Conservation (phyloP, 2,888 invertebrate species). For the Aporophyla lueneburgensis region DNA sequence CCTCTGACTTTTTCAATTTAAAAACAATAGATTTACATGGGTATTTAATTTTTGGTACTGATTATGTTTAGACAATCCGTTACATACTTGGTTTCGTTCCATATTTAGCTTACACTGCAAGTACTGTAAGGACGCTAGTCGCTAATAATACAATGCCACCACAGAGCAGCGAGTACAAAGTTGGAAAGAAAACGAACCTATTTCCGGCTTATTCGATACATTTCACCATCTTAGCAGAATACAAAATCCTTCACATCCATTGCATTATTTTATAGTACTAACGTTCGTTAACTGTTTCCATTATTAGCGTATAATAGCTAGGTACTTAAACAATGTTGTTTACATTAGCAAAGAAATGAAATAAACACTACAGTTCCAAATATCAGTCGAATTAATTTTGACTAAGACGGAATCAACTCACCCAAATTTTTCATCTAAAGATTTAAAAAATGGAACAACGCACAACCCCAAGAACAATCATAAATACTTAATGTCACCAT, state of each 20-base stretch:
- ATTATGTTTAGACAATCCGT: slow-evolving; percentile 71
- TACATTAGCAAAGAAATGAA: slow-evolving; percentile 69
- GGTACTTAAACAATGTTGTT: slow-evolving; percentile 60
- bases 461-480: slow-evolving; percentile 85
- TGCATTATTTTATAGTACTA: slow-evolving; percentile 58
- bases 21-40: slow-evolving; percentile 63
- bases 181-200: slow-evolving; percentile 69
- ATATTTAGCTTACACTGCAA: slow-evolving; percentile 68
- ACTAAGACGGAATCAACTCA: slow-evolving; percentile 85
- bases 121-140: slow-evolving; percentile 65
- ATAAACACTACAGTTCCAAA: slow-evolving; percentile 71
- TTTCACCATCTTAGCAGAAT: slow-evolving; percentile 49
- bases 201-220: slow-evolving; percentile 52
- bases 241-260: slow-evolving; percentile 61
- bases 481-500: slow-evolving; percentile 71
- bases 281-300: slow-evolving; percentile 57
- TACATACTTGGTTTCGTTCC: slow-evolving; percentile 58
- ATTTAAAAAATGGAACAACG: slow-evolving; percentile 80
- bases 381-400: slow-evolving; percentile 83
- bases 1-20: slow-evolving; percentile 74
- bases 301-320: slow-evolving; percentile 60
- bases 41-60: slow-evolving; percentile 59
- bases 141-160: slow-evolving; percentile 74
- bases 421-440: slow-evolving; percentile 72
- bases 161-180: slow-evolving; percentile 79